These are phyloP conservation scores for Lepus townsendii DNA, from an alignment of 2,797 vertebrate species.

Conservation along the genomic window DNA sequence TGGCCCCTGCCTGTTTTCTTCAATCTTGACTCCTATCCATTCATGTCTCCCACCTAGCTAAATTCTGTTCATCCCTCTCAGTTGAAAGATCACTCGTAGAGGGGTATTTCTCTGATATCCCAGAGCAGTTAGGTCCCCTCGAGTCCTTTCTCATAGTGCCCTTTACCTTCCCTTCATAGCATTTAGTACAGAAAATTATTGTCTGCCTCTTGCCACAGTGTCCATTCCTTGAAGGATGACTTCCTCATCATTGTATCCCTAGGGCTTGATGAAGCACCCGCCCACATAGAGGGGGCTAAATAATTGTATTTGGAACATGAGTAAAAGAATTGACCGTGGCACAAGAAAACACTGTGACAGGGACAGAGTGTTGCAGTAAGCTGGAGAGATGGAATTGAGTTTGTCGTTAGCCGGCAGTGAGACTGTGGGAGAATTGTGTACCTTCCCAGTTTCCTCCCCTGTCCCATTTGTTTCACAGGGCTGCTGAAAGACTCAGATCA, in stretches of 20 bases:
- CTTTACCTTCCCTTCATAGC: neutral
- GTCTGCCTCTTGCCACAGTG: neutral
- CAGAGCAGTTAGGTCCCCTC: neutral
- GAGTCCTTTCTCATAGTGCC: too few relatives aligned
- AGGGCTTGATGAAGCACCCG: neutral
- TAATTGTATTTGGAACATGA: neutral
- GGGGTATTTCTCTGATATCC: neutral
- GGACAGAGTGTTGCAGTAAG: neutral
- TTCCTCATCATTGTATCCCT: neutral
- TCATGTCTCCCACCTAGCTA: neutral
- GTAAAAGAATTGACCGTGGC: neutral
- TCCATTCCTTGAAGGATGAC: neutral
- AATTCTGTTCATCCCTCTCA: neutral
- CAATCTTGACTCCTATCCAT: neutral
- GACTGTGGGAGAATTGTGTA: neutral
- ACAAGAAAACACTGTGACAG: neutral
- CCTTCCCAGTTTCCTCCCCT: neutral
- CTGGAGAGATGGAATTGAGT: neutral
- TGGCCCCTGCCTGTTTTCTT: neutral
- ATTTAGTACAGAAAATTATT: neutral
- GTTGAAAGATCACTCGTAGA: neutral
- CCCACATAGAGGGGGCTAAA: neutral
- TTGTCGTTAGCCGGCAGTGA: neutral
- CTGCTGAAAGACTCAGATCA: neutral
- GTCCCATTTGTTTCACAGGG: neutral